Conservation (phyloP, 1,140 invertebrate genomes). For the Tribolium castaneum region DNA sequence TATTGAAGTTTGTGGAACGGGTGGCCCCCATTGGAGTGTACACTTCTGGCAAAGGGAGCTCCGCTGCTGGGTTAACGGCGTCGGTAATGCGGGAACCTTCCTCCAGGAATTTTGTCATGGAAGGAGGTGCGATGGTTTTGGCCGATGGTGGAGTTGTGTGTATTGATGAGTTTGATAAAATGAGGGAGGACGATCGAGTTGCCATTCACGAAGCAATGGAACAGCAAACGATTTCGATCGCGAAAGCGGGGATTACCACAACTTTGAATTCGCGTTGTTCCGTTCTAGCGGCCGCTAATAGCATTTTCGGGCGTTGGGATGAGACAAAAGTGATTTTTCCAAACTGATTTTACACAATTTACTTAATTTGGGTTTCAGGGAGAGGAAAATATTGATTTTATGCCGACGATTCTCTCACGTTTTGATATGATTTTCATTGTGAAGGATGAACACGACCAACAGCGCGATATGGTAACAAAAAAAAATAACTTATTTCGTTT, state of each 20-base stretch:
- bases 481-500: neutral
- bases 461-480: constrained; percentile 81
- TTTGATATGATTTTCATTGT: constrained; percentile 99
- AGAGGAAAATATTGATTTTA: constrained; percentile 99
- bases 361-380: constrained; percentile 66
- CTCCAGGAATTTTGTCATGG: constrained; percentile 97
- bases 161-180: constrained; percentile 99
- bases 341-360: neutral
- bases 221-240: constrained; percentile 99
- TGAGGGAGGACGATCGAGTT: constrained; percentile 98
- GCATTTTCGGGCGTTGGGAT: constrained; percentile 98
- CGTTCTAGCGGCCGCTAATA: constrained; percentile 98
- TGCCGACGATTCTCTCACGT: constrained; percentile 99
- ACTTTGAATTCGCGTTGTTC: constrained; percentile 98
- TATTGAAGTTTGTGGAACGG: constrained; percentile 97
- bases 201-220: constrained; percentile 99
- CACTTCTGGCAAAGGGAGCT: constrained; percentile 98
- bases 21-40: constrained; percentile 97
- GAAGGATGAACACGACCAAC: constrained; percentile 95
- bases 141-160: constrained; percentile 99
- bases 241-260: constrained; percentile 99
- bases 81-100: constrained; percentile 95
- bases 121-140: constrained; percentile 99
- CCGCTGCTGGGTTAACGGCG: constrained; percentile 98
- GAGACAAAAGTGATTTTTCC: constrained; percentile 79